phyloP scores from a whole-genome alignment of 2,888 invertebrate genomes.

The Erebia ligea region DNA sequence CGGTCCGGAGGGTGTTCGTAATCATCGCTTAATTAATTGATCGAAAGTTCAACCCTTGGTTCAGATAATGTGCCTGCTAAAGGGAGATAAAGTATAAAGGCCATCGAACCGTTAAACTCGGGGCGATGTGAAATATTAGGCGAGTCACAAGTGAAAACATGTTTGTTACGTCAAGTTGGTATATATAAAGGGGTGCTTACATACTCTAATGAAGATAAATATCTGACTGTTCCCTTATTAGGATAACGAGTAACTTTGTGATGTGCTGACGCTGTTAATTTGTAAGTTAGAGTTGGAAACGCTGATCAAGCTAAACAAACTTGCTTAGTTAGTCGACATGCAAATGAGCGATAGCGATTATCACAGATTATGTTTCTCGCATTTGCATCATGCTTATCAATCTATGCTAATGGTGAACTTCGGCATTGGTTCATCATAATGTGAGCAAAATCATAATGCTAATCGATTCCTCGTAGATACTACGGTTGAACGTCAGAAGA shows the following conservation, averaged over 20 bases:
- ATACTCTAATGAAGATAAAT: conserved; percentile 82
- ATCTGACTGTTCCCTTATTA: conserved; percentile 73
- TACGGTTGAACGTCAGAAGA: too few species aligned
- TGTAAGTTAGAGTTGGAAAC: conserved; percentile 31
- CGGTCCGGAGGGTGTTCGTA: conserved; percentile 65
- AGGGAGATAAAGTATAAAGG: conserved; percentile 72
- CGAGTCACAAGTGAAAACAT: conserved; percentile 75
- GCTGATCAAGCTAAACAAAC: conserved; percentile 23
- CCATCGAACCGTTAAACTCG: conserved; percentile 75
- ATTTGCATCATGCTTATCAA: not conserved
- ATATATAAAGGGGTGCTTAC: conserved; percentile 78
- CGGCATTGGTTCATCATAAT: not conserved
- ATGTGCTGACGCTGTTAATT: conserved; percentile 62
- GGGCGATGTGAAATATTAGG: conserved; percentile 79
- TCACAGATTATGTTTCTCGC: conserved; percentile 10
- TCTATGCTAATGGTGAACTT: conserved; percentile 13
- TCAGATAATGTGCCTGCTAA: conserved; percentile 77
- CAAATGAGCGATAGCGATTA: conserved; percentile 18
- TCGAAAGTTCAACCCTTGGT: conserved; percentile 78
- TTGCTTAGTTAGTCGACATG: conserved; percentile 20
- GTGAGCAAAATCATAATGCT: not conserved
- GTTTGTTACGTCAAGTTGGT: conserved; percentile 74
- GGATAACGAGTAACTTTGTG: conserved; percentile 65
- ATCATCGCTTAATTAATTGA: conserved; percentile 81
- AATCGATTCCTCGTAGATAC: not conserved